Percentiles rank a stretch among this genome's conserved stretches.
Conservation (phyloP, 2,797 vertebrate genomes). For the Manis pentadactyla region DNA sequence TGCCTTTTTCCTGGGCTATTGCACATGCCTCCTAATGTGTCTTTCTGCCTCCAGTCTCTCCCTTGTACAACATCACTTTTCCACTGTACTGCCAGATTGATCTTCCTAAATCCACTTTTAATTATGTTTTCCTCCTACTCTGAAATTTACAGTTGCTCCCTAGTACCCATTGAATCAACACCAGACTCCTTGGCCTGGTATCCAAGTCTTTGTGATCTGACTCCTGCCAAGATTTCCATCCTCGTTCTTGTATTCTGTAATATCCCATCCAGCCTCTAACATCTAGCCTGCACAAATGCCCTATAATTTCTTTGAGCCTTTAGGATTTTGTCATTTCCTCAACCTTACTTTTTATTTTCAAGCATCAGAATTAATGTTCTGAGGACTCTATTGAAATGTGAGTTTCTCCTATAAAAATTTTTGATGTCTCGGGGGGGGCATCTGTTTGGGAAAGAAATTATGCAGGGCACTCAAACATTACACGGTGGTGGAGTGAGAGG, state of each 20-base stretch:
- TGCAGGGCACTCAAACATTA: slow-evolving; percentile 13
- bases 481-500: not conserved
- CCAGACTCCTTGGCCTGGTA: not conserved
- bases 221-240: not conserved
- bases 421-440: not conserved
- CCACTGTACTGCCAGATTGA: not conserved
- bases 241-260: not conserved
- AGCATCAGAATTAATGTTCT: not conserved
- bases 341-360: slow-evolving; percentile 53
- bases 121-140: not conserved
- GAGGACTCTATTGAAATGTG: slow-evolving; percentile 18
- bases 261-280: not conserved
- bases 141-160: not conserved
- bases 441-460: not conserved
- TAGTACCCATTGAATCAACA: slow-evolving; percentile 3
- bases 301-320: not conserved
- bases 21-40: not conserved
- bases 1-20: not conserved
- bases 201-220: not conserved
- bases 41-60: not conserved
- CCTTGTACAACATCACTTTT: not conserved
- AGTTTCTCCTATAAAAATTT: slow-evolving; percentile 21
- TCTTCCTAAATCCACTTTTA: slow-evolving; percentile 24
- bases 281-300: slow-evolving; percentile 6
- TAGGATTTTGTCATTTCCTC: not conserved